Percentiles rank a stretch among this genome's conserved stretches.
Evolutionary conservation across 2,113 vertebrate species (phyloP).

Genomic region (Condylura cristata): DNA sequence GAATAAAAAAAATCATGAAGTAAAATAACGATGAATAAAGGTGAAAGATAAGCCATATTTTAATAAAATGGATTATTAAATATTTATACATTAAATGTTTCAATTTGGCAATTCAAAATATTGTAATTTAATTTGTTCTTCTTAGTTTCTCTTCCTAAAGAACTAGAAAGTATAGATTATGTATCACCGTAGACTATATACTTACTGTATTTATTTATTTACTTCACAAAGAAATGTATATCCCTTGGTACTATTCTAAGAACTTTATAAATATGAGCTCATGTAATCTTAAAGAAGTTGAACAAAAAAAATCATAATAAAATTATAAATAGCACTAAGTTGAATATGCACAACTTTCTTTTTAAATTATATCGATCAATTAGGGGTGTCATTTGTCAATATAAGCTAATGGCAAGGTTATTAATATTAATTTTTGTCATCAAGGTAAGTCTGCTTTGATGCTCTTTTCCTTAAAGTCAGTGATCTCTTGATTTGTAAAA

Average conservation of each 20-base stretch:
- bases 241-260: background rate
- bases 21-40: background rate
- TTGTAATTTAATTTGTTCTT: background rate
- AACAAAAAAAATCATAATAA: background rate
- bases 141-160: background rate
- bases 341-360: background rate
- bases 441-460: background rate
- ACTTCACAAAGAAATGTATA: background rate
- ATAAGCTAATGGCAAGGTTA: slow-evolving; percentile 36
- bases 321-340: background rate
- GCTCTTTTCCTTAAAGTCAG: slow-evolving; percentile 49
- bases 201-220: background rate
- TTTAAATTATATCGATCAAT: background rate
- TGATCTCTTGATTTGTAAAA: slow-evolving; percentile 29
- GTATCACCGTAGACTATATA: background rate
- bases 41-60: background rate
- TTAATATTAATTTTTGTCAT: slow-evolving; percentile 15
- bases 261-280: background rate
- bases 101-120: slow-evolving; percentile 6
- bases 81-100: slow-evolving; percentile 27
- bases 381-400: slow-evolving; percentile 18
- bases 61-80: background rate
- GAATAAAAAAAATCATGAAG: too few relatives aligned
- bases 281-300: background rate
- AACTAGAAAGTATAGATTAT: background rate